phyloP scores from a whole-genome alignment of 2,113 vertebrate genomes.

The Prochilodus magdalenae region DNA sequence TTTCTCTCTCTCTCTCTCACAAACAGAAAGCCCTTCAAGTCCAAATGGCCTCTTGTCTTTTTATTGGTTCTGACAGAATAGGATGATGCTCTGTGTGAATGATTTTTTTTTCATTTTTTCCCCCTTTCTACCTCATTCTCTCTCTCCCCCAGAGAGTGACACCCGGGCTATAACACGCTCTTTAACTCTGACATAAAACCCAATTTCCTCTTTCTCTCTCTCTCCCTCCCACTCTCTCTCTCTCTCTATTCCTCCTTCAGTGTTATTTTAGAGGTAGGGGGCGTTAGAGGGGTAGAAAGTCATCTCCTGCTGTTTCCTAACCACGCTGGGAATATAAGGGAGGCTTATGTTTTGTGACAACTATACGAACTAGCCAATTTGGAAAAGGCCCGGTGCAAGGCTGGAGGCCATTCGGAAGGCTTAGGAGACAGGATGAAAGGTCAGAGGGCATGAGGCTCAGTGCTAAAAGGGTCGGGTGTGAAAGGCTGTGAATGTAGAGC shows the following conservation, averaged over 20 bases:
- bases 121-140: not conserved
- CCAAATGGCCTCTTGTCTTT: not conserved
- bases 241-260: constrained; percentile 52
- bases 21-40: constrained; percentile 45
- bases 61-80: constrained; percentile 32
- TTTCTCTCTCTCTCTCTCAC: constrained; percentile 13
- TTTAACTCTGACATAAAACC: constrained; percentile 62
- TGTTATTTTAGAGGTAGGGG: constrained; percentile 58
- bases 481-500: not conserved
- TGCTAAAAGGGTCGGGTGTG: not conserved
- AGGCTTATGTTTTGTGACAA: constrained; percentile 68
- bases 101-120: not conserved
- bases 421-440: not conserved
- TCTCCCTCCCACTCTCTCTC: constrained; percentile 69
- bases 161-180: constrained; percentile 54
- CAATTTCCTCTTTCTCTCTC: constrained; percentile 70
- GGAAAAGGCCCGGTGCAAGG: not conserved
- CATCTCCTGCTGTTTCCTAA: constrained; percentile 65
- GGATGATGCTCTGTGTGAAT: constrained; percentile 11
- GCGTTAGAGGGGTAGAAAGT: constrained; percentile 21
- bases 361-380: constrained; percentile 71
- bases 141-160: constrained; percentile 46
- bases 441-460: constrained; percentile 8
- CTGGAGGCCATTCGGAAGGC: not conserved
- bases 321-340: constrained; percentile 59